These are phyloP conservation scores for Tychaedon coryphoeus DNA, from an alignment of 2,113 vertebrate species.

Conservation along the genomic window DNA sequence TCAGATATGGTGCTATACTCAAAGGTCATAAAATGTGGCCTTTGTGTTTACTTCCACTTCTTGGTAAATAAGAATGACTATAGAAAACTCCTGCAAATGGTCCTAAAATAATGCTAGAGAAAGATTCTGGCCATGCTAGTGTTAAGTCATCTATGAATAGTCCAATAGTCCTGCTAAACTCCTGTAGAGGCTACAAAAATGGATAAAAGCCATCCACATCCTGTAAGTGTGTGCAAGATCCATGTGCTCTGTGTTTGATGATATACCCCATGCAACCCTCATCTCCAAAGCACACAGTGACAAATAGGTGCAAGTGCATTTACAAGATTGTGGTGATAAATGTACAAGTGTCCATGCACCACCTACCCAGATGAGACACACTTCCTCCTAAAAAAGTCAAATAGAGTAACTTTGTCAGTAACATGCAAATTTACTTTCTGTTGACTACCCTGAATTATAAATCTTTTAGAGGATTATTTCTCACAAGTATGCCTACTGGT, in stretches of 20 bases:
- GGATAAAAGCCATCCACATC: background rate
- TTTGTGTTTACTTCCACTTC: background rate
- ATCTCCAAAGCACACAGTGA: background rate
- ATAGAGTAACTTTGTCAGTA: background rate
- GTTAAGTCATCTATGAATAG: background rate
- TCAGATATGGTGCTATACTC: background rate
- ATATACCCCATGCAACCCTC: background rate
- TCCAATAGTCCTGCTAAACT: background rate
- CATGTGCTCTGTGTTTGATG: background rate
- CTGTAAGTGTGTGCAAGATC: background rate
- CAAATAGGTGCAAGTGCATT: background rate
- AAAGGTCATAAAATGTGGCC: background rate
- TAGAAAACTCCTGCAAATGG: background rate
- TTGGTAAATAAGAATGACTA: background rate
- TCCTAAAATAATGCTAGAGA: background rate
- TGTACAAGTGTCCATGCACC: background rate
- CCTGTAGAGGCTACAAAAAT: background rate
- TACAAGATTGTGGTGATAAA: background rate
- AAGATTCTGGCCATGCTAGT: background rate
- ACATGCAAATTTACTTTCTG: background rate
- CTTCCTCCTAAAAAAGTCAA: constrained; percentile 55
- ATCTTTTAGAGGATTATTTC: background rate
- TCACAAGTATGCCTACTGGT: background rate
- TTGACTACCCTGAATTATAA: background rate
- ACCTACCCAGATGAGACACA: constrained; percentile 68